Evolutionary conservation across 1,140 invertebrate genomes (phyloP), one percentile per base, ranked within the genome.

Genomic region (Trichoplusia ni): DNA sequence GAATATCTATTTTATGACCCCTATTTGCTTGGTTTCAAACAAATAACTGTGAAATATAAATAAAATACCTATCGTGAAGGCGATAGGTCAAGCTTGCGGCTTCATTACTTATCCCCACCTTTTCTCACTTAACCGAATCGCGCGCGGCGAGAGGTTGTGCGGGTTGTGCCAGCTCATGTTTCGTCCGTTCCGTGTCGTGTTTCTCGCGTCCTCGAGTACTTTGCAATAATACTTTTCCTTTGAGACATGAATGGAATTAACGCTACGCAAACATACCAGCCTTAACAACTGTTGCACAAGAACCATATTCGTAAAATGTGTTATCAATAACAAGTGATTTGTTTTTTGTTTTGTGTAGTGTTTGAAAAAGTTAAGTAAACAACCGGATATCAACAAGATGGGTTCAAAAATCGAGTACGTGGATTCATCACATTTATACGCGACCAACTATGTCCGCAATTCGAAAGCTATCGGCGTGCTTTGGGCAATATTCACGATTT

Each of bases 401-500:
- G 95, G 95, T 71, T 96, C 95, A 11, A 97, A 97, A 92, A 95
- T 97, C 71, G 96, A 97, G 84, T 97, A 97, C 87, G 95, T 97
- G 47, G 96, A 97, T 81, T 96, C 95, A 46, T 95, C 95, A 53
- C 96, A 97, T 88, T 94, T 97, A 82, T 97, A 97, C 87, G 96
- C 96, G 47, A 96, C 96, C 14, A 98, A 97, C 89, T 99, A 99
- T 89, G 95, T 98, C 35, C 93, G 98, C 77, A 99, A 99, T 93
- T 98, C 97, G 40, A 97, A 98, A 92, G 98, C 98, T 31, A 98
- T 99, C 54, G 98, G 97, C 33, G 97, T 99, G 11, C 92, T 99
- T 38, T 99, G 98, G 98, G 98, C 95, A 14, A 96, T 99, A 71
- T 99, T 99, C 85, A 96, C 97, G 51, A 96, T 99, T 78, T 99